Base-by-base conservation (phyloP, 1,140 invertebrate genomes). In the fruit fly (Drosophila melanogaster) region DNA sequence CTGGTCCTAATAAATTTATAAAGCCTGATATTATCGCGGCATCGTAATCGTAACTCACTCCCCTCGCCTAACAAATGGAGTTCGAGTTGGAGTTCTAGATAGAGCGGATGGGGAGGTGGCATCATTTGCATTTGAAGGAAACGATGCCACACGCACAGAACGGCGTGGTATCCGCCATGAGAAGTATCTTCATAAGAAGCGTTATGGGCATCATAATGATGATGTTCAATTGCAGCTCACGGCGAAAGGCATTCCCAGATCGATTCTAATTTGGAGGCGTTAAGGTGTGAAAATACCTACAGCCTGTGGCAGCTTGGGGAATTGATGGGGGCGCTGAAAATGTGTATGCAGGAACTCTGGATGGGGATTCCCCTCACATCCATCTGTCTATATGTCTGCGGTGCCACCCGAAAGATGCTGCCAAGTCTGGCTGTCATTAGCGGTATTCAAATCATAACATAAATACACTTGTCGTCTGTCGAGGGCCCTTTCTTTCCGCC, bases 391-490 rank as follows among this genome's bases (percentile, higher is more conserved):
- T 33, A 22, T 49, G 22, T 33, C 24, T 57, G 46, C 37, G 15
- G 55, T 73, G 81, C 62, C 79, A 84, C n/a, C 14, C 26, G 47
- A 17, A 17, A 33, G 58, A 41, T 19, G 43, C 54, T 41, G 47
- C 43, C 61, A 56, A 44, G 56, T 55, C 69, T 53, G 74, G 50
- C 84, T 87, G 79, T 91, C 90, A 91, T 91, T 91, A 91, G 81
- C 77, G 79, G 77, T 83, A 91, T 91, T 79, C 85, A 91, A 83
- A 91, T 91, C 90, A 91, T 91, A 91, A 91, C 81, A 91, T 91
- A 91, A 91, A 91, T 91, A 91, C 79, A 86, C 89, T 91, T 91
- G 90, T 91, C 90, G 90, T 91, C 89, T 91, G 81, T 58, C 76
- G 69, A 56, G 67, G 26, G 50, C 44, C 49, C 66, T 35, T 46